Conservation (phyloP, 2,888 invertebrate species). For the Gastrophysa polygoni region DNA sequence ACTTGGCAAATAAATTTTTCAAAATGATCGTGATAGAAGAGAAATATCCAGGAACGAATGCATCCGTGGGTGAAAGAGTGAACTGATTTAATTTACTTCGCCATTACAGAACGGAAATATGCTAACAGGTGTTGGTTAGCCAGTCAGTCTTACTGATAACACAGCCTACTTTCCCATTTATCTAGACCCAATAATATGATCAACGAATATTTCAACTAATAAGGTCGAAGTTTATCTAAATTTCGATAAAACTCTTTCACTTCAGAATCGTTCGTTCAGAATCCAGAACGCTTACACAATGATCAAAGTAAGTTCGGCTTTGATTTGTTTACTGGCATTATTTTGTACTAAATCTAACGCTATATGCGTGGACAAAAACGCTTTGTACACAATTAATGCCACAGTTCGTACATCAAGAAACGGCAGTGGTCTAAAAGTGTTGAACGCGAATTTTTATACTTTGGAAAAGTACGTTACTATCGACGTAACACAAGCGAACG, state of each 20-base stretch:
- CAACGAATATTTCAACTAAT: constrained; percentile 10
- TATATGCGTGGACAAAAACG: constrained; percentile 37
- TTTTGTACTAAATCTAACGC: neutral
- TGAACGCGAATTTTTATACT: constrained; percentile 29
- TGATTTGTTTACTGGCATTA: neutral
- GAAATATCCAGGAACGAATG: neutral
- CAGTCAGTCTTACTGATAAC: neutral
- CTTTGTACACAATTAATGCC: constrained; percentile 39
- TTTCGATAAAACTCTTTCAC: constrained; percentile 8
- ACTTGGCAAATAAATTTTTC: constrained; percentile 17
- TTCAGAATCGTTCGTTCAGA: neutral
- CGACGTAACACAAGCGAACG: constrained; percentile 42
- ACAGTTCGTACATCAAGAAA: constrained; percentile 26
- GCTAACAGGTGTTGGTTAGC: no score
- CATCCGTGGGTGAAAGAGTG: neutral
- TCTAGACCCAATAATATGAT: constrained; percentile 7
- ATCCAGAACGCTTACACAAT: neutral
- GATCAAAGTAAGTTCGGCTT: neutral
- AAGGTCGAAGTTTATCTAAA: constrained; percentile 24
- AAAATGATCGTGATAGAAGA: constrained; percentile 7
- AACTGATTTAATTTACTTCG: no score
- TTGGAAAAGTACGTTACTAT: constrained; percentile 37
- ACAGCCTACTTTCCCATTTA: neutral
- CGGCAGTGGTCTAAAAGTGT: constrained; percentile 10
- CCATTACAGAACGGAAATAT: no score